A percentile compares a stretch with the other conserved stretches of the same genome.
phyloP scores from a whole-genome alignment of 2,113 vertebrate genomes.

The Craseonycteris thonglongyai region DNA sequence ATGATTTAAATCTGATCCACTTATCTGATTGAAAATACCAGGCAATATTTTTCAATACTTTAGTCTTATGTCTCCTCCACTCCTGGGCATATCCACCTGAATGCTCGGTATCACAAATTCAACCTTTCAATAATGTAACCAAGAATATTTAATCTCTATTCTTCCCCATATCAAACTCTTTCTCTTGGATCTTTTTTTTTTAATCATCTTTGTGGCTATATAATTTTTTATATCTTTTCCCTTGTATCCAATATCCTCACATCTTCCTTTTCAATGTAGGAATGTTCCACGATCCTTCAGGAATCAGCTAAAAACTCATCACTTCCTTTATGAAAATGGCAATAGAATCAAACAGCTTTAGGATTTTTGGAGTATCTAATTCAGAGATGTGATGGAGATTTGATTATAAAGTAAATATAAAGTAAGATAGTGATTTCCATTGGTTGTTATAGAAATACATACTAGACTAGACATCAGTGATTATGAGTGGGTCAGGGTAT shows the following conservation, averaged over 20 bases:
- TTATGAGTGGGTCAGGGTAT: background rate
- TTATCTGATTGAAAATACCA: background rate
- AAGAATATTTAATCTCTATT: background rate
- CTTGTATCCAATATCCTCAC: background rate
- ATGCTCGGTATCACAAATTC: background rate
- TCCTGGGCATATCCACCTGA: background rate
- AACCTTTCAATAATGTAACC: background rate
- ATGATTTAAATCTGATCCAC: background rate
- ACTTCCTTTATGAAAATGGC: background rate
- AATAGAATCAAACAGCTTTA: background rate
- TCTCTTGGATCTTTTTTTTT: background rate
- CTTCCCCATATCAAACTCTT: background rate
- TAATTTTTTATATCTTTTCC: background rate
- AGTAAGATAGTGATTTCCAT: background rate
- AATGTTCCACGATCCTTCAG: background rate
- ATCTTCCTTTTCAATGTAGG: background rate
- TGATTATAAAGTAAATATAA: background rate
- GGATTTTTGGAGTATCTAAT: background rate
- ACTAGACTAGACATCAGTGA: background rate
- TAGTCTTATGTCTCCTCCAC: background rate
- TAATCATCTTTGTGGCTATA: background rate
- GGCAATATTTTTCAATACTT: background rate
- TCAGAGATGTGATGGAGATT: background rate
- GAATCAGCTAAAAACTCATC: background rate
- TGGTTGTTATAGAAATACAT: background rate